Evolutionary conservation across 2,888 invertebrate genomes (phyloP), one percentile per base, ranked within the genome.

Genomic region (Onthophagus sagittarius): DNA sequence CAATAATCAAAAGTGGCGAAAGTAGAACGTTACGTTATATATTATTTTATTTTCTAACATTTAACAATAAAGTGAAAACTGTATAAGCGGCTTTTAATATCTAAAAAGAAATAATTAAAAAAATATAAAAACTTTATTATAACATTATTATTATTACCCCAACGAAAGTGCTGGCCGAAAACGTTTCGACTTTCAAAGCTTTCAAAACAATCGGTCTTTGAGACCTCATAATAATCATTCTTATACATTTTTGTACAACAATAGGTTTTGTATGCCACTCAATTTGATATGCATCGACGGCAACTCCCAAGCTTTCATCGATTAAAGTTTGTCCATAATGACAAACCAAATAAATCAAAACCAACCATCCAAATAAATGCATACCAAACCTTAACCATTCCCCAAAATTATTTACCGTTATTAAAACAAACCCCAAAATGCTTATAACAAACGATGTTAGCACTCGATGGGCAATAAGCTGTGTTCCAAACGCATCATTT

Each of bases 301-400:
- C 71, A 14, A 71, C 31, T 15, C 71, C 62, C 6, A 71, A 53
- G 62, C 71, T 71, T 62, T 80, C 80, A 69, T 79, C 76, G 62
- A 79, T 79, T 70, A 80, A 74, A 39, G 76, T 73, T 75, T 80
- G 79, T 15, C 79, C 79, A 70, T 76, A 79, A 63, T 77, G 78
- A 31, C 79, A 80, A 62, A 78, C 74, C 14, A 79, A 70, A 33
- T 77, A 75, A 9, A 80, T 72, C 0, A 80, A 71, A 14, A 77
- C 72, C 13, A 79, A 14, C 80, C 80, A 80, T 53, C 80, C 80
- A 62, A 72, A 33, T 62, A 80, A 73, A 72, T 80, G 80, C 71
- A 79, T 70, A 53, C 70, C 69, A 75, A 76, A 80, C 70, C 80
- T 72, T 39, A 80, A 23, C 15, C 77, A 77, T 71, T 79, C 78